Percentiles rank a stretch among this genome's conserved stretches.
phyloP scores from a whole-genome alignment of 2,888 invertebrate species.

The Uloborus plumipes region DNA sequence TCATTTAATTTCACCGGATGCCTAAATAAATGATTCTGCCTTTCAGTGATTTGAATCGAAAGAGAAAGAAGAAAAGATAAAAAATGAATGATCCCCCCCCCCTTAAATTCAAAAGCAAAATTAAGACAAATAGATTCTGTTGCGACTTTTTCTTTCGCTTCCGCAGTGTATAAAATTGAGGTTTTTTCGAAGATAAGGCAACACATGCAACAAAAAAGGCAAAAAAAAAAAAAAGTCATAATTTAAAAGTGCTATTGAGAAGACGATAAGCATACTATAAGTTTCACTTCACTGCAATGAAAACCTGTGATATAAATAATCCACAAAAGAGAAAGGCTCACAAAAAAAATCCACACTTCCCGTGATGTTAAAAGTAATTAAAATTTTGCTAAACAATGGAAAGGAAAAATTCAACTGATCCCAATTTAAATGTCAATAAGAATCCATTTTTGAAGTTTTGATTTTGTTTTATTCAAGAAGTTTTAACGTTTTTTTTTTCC shows the following conservation, averaged over 20 bases:
- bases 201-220: too few relatives aligned
- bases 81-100: background rate
- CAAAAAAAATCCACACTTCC: slow-evolving; percentile 22
- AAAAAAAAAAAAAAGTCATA: slow-evolving; percentile 12
- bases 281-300: slow-evolving; percentile 21
- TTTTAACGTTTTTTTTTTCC: slow-evolving; percentile 9
- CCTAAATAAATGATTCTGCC: slow-evolving; percentile 10
- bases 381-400: slow-evolving; percentile 46
- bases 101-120: slow-evolving; percentile 9
- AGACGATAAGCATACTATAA: slow-evolving; percentile 27
- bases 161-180: slow-evolving; percentile 24
- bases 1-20: background rate
- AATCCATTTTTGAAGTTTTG: slow-evolving; percentile 56
- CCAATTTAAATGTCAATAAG: slow-evolving; percentile 61
- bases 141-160: slow-evolving; percentile 13
- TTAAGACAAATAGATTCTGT: slow-evolving; percentile 43
- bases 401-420: slow-evolving; percentile 31
- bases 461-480: slow-evolving; percentile 34
- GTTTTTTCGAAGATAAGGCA: background rate
- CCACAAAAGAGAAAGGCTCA: slow-evolving; percentile 3
- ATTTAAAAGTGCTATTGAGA: slow-evolving; percentile 44
- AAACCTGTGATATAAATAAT: slow-evolving; percentile 25
- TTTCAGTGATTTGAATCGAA: background rate
- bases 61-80: too few relatives aligned
- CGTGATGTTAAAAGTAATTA: slow-evolving; percentile 56